A percentile compares a stretch with the other conserved stretches of the same genome.
These are phyloP conservation scores for Onthophagus taurus DNA, from an alignment of 1,140 invertebrate species.

Conservation along the genomic window DNA sequence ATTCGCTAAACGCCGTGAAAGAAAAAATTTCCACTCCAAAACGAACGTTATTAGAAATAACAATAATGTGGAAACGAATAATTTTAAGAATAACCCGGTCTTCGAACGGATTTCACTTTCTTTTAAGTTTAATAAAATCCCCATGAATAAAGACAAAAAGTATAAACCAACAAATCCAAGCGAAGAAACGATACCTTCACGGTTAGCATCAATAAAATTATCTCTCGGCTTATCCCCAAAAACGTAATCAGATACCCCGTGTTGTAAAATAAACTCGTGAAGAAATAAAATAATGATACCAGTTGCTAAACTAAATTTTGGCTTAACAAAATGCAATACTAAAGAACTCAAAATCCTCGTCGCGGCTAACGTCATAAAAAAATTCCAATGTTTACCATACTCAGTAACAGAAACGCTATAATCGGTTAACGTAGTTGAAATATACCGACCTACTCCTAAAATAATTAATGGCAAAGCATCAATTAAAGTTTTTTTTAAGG, in stretches of 20 bases:
- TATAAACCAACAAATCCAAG: conserved; percentile 79
- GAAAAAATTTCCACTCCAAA: conserved; percentile 39
- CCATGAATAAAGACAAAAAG: conserved; percentile 60
- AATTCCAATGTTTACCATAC: conserved; percentile 96
- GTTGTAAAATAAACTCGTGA: conserved; percentile 61
- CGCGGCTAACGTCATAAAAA: conserved; percentile 83
- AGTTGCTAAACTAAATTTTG: conserved; percentile 39
- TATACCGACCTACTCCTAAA: conserved; percentile 61
- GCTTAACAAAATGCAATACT: conserved; percentile 42
- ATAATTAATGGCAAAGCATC: conserved; percentile 46
- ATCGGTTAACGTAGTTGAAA: conserved; percentile 53
- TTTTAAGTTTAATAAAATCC: conserved; percentile 42
- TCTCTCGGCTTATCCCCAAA: conserved; percentile 48
- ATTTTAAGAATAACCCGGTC: conserved; percentile 29
- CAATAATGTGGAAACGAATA: conserved; percentile 37
- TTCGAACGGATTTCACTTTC: conserved; percentile 11
- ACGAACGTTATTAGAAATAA: conserved; percentile 42
- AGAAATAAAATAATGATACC: conserved; percentile 46
- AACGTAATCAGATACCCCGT: conserved; percentile 61
- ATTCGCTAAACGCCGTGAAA: conserved; percentile 68
- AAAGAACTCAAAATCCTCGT: conserved; percentile 65
- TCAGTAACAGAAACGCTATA: conserved; percentile 85
- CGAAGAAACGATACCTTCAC: conserved; percentile 79
- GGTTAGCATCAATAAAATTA: conserved; percentile 69
- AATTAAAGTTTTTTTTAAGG: conserved; percentile 34